phyloP scores from a whole-genome alignment of 2,113 vertebrate species.

The Sinocyclocheilus anshuiensis region DNA sequence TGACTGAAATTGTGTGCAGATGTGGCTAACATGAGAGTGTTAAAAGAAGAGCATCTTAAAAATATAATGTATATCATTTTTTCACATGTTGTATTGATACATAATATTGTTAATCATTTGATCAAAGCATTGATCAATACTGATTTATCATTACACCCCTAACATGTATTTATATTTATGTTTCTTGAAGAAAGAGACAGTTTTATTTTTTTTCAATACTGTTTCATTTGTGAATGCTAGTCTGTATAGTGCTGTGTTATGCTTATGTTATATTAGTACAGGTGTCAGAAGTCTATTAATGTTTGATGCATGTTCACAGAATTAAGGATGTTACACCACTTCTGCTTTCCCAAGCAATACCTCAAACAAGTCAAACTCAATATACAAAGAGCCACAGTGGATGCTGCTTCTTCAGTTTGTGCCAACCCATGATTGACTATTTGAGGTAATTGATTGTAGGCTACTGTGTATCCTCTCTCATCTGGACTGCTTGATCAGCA shows the following conservation, averaged over 20 bases:
- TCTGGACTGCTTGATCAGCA: constrained; percentile 38
- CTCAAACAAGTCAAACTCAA: constrained; percentile 28
- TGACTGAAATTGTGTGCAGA: too few relatives aligned
- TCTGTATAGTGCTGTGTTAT: not conserved
- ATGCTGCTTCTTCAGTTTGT: constrained; percentile 35
- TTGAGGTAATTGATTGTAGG: constrained; percentile 49
- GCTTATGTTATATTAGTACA: not conserved
- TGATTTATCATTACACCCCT: too few relatives aligned
- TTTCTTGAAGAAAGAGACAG: not conserved
- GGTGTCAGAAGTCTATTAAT: not conserved
- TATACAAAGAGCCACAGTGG: constrained; percentile 10
- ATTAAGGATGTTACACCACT: not conserved
- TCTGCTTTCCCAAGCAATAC: constrained; percentile 25
- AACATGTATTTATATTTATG: not conserved
- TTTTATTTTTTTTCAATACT: not conserved
- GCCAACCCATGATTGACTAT: constrained; percentile 52
- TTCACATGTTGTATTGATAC: too few relatives aligned
- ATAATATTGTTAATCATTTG: too few relatives aligned
- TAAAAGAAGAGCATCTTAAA: too few relatives aligned
- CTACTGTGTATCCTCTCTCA: constrained; percentile 32
- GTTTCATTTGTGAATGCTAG: not conserved
- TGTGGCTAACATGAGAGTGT: too few relatives aligned
- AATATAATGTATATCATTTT: too few relatives aligned
- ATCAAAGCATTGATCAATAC: too few relatives aligned
- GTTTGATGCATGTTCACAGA: not conserved